Percentiles rank a stretch among this genome's conserved stretches.
These are phyloP conservation scores for Drosophila aldrichi DNA, from an alignment of 2,888 invertebrate species.

Conservation along the genomic window DNA sequence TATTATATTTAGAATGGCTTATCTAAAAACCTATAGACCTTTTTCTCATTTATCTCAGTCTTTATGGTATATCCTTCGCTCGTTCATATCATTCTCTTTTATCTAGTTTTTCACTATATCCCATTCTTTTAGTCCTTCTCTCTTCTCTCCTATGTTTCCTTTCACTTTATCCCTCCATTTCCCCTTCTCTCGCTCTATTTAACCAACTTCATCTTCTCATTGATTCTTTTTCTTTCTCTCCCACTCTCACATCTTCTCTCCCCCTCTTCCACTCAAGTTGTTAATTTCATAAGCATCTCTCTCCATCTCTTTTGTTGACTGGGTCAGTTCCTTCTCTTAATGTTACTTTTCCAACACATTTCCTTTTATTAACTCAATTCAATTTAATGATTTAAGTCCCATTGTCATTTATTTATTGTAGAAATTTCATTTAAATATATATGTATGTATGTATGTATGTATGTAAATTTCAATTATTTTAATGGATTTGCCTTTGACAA, in stretches of 20 bases:
- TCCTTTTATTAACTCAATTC: neutral
- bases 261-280: too few species aligned
- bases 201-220: neutral
- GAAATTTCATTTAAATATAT: neutral
- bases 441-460: neutral
- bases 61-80: too few species aligned
- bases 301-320: neutral
- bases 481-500: conserved; percentile 12
- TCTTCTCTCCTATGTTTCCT: neutral
- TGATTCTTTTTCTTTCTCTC: neutral
- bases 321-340: neutral
- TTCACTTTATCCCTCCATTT: neutral
- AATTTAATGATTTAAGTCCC: neutral
- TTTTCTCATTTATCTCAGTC: too few species aligned
- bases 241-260: neutral
- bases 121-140: too few species aligned
- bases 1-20: too few species aligned
- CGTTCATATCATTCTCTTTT: too few species aligned
- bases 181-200: neutral
- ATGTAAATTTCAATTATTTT: conserved; percentile 1
- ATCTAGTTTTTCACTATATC: too few species aligned
- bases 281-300: neutral
- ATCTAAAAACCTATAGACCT: too few species aligned
- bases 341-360: neutral
- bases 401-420: conserved; percentile 2